Base-by-base conservation (phyloP, 2,797 vertebrate genomes). In the Enteromius thamalakanensis region DNA sequence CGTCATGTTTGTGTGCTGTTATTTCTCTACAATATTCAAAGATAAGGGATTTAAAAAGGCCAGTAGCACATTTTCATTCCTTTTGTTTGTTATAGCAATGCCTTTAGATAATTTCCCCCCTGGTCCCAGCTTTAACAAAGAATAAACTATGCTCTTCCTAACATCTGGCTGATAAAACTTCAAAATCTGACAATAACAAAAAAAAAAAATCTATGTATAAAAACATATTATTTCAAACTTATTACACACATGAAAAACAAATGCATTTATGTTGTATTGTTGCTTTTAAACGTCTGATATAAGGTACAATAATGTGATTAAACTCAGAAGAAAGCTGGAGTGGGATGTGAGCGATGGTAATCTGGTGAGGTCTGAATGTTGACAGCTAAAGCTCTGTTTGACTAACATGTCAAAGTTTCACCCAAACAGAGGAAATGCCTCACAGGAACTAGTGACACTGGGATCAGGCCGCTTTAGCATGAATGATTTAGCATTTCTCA, bases 391-490 rank as follows among this genome's bases (percentile, higher is more conserved):
- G 91, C 89, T 90, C 91, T 89, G 91, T 91, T 92, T 93, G 93
- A 94, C 93, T 94, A 94, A 94, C 91, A 93, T 93, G 94, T 95
- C 94, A 94, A 93, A 93, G 92, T 92, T 94, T 92, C 65, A 45
- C 60, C 76, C 74, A 85, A 79, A 79, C 62, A 86, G 80, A 79
- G 89, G 91, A 88, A 94, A 94, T 94, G 81, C 95, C 94, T 94
- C 94, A 94, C 94, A 95, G 90, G 92, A 92, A 87, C 94, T 94
- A 93, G 71, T 85, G 87, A 94, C 93, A 95, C 86, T 80, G 91
- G 93, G 93, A 94, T 93, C 93, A 94, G 94, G 93, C 91, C 90
- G 90, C 91, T 92, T 87, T 86, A 85, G 86, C 76, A 86, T 86
- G 92, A 93, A 93, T 92, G 91, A 93, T 94, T 95, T 94, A 91